Percentiles rank a stretch among this genome's conserved stretches.
These are phyloP conservation scores for Saiga tatarica DNA, from an alignment of 2,113 vertebrate genomes.

Conservation along the genomic window DNA sequence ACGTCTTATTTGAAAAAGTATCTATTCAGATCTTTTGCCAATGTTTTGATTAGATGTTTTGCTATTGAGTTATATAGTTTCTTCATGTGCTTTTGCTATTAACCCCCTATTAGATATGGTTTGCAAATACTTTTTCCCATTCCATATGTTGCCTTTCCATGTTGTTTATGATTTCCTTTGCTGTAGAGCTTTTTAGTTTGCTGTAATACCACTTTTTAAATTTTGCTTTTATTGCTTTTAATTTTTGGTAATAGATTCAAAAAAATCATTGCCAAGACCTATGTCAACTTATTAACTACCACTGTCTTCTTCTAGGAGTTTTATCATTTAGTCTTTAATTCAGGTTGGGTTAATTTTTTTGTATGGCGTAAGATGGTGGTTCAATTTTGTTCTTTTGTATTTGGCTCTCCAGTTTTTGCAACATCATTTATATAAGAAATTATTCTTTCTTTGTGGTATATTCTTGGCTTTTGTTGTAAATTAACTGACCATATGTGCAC, in stretches of 20 bases:
- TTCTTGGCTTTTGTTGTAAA: not conserved
- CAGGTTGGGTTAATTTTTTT: not conserved
- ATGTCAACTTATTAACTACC: not conserved
- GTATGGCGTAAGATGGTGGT: not conserved
- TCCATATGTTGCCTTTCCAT: not conserved
- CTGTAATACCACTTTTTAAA: too few relatives aligned
- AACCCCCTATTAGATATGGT: not conserved
- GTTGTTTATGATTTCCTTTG: not conserved
- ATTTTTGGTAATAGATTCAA: not conserved
- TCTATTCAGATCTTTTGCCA: not conserved
- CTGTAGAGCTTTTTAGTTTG: not conserved
- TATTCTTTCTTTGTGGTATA: not conserved
- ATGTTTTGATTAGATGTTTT: not conserved
- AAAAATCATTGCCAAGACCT: not conserved
- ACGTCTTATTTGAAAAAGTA: not conserved
- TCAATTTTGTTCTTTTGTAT: not conserved
- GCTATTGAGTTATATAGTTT: not conserved
- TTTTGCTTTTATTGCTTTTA: not conserved
- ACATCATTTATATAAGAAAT: not conserved
- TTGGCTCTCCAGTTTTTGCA: not conserved
- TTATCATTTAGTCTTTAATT: not conserved
- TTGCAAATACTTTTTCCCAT: not conserved
- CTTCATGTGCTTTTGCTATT: not conserved
- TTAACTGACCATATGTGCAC: not conserved
- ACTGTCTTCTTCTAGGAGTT: not conserved